Evolutionary conservation across 1,140 invertebrate genomes (phyloP).

Genomic region (Lordiphosa stackelbergi): DNA sequence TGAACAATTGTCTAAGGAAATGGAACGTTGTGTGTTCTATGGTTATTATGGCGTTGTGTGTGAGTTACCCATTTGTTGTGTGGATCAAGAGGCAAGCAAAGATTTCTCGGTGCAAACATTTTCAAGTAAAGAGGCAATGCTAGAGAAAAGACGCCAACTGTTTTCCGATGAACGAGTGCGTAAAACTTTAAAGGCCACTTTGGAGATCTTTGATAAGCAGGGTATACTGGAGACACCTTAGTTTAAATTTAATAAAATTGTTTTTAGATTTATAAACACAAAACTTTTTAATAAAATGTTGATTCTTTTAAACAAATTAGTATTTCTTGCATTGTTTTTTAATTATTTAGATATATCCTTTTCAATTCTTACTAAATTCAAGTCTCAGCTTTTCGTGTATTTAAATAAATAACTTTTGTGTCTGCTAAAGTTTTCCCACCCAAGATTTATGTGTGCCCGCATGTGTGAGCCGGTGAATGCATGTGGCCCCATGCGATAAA

Average conservation of each 20-base stretch:
- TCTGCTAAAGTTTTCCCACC: constrained; percentile 8
- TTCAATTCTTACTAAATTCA: background rate
- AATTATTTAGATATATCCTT: background rate
- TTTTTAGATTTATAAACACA: no score
- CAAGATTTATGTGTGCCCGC: constrained; percentile 48
- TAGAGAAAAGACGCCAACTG: constrained; percentile 33
- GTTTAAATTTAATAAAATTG: background rate
- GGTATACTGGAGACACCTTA: constrained; percentile 46
- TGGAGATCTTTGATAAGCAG: constrained; percentile 44
- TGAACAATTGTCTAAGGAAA: constrained; percentile 45
- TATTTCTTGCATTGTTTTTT: background rate
- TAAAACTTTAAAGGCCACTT: constrained; percentile 26
- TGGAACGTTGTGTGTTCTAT: constrained; percentile 63
- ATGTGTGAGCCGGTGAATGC: constrained; percentile 20
- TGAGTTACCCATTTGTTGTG: constrained; percentile 57
- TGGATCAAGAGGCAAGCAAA: constrained; percentile 24
- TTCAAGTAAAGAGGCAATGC: constrained; percentile 16
- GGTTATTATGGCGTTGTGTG: constrained; percentile 49
- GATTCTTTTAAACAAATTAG: background rate
- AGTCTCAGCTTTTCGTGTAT: background rate
- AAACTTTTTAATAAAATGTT: background rate
- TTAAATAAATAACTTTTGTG: constrained; percentile 52
- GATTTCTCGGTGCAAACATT: constrained; percentile 43
- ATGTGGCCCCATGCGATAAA: constrained; percentile 66
- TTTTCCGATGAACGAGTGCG: constrained; percentile 43